Conservation (phyloP, 2,888 invertebrate species). For the Apoda limacodes region DNA sequence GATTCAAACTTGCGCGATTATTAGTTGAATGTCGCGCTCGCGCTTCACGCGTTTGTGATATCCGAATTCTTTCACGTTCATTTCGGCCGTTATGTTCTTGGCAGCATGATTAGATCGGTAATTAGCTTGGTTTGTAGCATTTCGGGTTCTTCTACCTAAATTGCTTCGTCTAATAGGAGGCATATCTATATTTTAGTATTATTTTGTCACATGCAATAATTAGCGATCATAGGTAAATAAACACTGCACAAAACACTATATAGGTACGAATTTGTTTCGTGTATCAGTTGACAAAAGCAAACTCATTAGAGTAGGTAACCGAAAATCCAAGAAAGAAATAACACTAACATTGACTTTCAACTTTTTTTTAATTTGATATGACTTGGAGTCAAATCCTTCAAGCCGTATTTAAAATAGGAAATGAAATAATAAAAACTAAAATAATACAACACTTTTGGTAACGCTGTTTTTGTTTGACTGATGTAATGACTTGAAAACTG, state of each 20-base stretch:
- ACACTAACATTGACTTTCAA: not conserved
- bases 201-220: conserved; percentile 27
- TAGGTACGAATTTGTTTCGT: no score
- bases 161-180: conserved; percentile 22
- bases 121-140: conserved; percentile 28
- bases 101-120: conserved; percentile 26
- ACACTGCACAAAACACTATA: no score
- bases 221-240: no score
- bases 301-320: conserved; percentile 17
- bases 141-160: conserved; percentile 26
- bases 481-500: conserved; percentile 4
- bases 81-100: conserved; percentile 24
- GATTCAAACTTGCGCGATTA: conserved; percentile 21
- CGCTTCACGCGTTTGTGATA: conserved; percentile 23
- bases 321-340: conserved; percentile 6
- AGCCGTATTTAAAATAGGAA: conserved; percentile 1
- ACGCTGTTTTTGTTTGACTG: conserved; percentile 1
- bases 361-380: conserved; percentile 15
- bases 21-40: conserved; percentile 19
- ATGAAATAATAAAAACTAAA: no score
- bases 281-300: conserved; percentile 19
- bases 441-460: conserved; percentile 1
- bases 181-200: conserved; percentile 19
- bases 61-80: conserved; percentile 24
- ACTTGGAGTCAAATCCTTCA: conserved; percentile 11